phyloP scores from a whole-genome alignment of 1,140 invertebrate species.

The Pseudomyrmex concolor region DNA sequence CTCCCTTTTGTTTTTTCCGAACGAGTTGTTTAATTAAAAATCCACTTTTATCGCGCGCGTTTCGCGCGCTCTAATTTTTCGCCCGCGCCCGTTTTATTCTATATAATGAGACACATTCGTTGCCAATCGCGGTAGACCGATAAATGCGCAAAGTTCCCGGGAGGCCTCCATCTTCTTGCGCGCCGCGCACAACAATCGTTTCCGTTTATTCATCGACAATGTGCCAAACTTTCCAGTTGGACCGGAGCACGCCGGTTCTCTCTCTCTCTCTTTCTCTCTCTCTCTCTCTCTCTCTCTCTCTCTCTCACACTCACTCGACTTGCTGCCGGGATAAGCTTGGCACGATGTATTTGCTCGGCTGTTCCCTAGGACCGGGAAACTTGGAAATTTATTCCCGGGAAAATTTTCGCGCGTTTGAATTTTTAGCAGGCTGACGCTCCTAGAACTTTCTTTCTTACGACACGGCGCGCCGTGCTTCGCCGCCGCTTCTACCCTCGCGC shows the following conservation, averaged over 20 bases:
- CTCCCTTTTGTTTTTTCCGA: neutral
- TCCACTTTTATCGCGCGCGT: slow-evolving; percentile 14
- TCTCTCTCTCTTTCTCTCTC: no score
- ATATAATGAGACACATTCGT: slow-evolving; percentile 43
- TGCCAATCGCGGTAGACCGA: slow-evolving; percentile 42
- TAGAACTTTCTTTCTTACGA: slow-evolving; percentile 63
- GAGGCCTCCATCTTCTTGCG: slow-evolving; percentile 42
- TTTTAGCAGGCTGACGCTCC: slow-evolving; percentile 73
- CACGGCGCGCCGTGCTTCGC: neutral
- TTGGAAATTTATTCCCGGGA: slow-evolving; percentile 80
- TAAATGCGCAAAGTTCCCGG: slow-evolving; percentile 70
- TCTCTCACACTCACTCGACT: no score
- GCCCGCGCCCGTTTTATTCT: slow-evolving; percentile 15
- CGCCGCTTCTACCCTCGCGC: slow-evolving; percentile 32
- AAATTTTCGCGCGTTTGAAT: slow-evolving; percentile 80
- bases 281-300: no score
- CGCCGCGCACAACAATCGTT: slow-evolving; percentile 80
- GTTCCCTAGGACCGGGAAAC: slow-evolving; percentile 74
- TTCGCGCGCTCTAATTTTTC: slow-evolving; percentile 26
- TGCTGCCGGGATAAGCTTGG: slow-evolving; percentile 67
- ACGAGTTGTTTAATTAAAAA: slow-evolving; percentile 18
- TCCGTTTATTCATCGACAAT: slow-evolving; percentile 82
- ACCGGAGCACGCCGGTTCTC: slow-evolving; percentile 38
- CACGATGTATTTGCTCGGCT: slow-evolving; percentile 79
- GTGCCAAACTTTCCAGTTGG: slow-evolving; percentile 81